Conservation (phyloP, 2,888 invertebrate species). For the Dysmachus trigonus region DNA sequence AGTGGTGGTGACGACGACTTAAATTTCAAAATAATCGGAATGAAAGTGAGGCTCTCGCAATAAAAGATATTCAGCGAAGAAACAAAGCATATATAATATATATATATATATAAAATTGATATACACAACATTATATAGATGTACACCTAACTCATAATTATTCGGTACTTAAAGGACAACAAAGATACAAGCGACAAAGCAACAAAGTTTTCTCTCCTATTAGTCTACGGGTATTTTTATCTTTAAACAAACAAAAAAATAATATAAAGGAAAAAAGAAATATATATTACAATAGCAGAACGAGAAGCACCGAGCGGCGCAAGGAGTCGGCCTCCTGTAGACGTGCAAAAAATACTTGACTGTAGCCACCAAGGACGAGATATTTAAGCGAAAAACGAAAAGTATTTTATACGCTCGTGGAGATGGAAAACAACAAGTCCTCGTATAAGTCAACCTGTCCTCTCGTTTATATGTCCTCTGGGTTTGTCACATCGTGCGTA, state of each 20-base stretch:
- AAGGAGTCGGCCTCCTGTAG: background rate
- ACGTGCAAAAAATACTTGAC: constrained; percentile 11
- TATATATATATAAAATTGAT: background rate
- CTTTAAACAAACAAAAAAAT: constrained; percentile 1
- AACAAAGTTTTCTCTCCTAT: constrained; percentile 26
- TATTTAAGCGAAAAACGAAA: background rate
- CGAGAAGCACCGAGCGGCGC: background rate
- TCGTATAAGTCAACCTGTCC: background rate
- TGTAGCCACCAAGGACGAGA: background rate
- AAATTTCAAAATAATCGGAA: background rate
- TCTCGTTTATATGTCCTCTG: constrained; percentile 4
- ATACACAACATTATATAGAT: background rate
- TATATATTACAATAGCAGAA: background rate
- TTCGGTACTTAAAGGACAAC: constrained; percentile 7
- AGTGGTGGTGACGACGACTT: background rate
- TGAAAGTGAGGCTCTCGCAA: constrained; percentile 5
- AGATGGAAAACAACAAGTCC: constrained; percentile 5
- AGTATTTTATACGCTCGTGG: background rate
- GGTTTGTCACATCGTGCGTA: constrained; percentile 4
- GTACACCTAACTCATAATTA: constrained; percentile 4
- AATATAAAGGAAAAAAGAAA: background rate
- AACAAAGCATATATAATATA: background rate
- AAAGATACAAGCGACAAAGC: constrained; percentile 8
- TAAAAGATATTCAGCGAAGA: background rate
- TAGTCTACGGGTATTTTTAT: constrained; percentile 38